Evolutionary conservation across 2,888 invertebrate genomes (phyloP).

Genomic region (Volucella bombylans): DNA sequence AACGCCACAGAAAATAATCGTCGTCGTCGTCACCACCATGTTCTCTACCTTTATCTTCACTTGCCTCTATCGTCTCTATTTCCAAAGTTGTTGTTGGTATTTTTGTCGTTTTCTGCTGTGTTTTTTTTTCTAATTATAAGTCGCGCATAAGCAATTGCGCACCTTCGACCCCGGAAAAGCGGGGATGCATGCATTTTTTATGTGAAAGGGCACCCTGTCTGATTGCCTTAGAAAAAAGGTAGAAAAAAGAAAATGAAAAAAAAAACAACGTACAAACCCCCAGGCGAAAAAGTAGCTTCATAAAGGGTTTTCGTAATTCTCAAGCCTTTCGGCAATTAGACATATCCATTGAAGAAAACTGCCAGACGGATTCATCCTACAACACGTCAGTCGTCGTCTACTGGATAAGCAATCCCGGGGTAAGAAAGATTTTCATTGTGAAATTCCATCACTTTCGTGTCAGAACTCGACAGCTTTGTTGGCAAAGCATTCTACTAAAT

Average conservation of each 20-base stretch:
- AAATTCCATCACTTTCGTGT: constrained; percentile 10
- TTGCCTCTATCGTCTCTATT: constrained; percentile 15
- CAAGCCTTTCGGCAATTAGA: constrained; percentile 40
- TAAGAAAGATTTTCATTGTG: not conserved
- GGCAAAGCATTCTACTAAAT: constrained; percentile 6
- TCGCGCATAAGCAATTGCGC: constrained; percentile 79
- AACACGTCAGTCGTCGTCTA: constrained; percentile 13
- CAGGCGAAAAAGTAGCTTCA: constrained; percentile 35
- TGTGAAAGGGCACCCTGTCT: constrained; percentile 36
- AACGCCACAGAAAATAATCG: constrained; percentile 65
- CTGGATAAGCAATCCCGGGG: constrained; percentile 23
- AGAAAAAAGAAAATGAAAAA: not conserved
- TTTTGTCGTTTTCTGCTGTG: constrained; percentile 37
- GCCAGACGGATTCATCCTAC: constrained; percentile 37
- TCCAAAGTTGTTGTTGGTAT: constrained; percentile 28
- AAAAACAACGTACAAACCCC: not conserved
- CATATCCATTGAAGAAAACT: constrained; percentile 35
- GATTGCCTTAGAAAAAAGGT: constrained; percentile 40
- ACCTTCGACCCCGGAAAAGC: constrained; percentile 69
- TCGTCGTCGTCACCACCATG: constrained; percentile 45
- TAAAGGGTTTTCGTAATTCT: constrained; percentile 29
- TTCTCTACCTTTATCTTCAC: constrained; percentile 47
- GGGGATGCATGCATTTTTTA: constrained; percentile 66
- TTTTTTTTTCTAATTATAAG: constrained; percentile 69
- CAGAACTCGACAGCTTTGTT: constrained; percentile 1